Conservation (phyloP, 64 coral and sea anemone species). For the Dendronephthya gigantea region DNA sequence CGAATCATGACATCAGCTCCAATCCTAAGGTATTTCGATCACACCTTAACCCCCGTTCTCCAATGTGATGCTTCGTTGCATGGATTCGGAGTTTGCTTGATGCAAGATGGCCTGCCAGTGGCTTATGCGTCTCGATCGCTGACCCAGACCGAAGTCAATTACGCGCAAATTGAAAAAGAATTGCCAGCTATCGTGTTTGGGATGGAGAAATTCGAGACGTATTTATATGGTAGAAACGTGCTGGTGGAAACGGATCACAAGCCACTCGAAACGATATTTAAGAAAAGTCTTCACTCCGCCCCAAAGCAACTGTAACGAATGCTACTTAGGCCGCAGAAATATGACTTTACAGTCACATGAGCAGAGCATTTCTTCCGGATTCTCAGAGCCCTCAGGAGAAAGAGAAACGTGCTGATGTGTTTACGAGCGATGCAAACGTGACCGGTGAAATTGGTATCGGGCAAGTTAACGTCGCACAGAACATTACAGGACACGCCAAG, state of each 20-base stretch:
- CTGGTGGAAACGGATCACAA: conserved; percentile 45
- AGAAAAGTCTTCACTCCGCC: conserved; percentile 29
- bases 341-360: too few species aligned
- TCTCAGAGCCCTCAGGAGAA: too few species aligned
- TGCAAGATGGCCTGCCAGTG: background rate
- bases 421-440: too few species aligned
- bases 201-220: conserved; percentile 22
- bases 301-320: background rate
- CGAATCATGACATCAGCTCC: background rate
- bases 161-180: conserved; percentile 32
- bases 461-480: too few species aligned
- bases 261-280: conserved; percentile 38
- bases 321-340: too few species aligned
- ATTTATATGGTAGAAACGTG: conserved; percentile 27
- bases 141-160: background rate
- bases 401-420: too few species aligned
- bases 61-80: conserved; percentile 26
- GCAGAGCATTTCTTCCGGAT: too few species aligned
- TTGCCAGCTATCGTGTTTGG: conserved; percentile 12
- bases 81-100: conserved; percentile 5
- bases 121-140: conserved; percentile 23
- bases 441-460: too few species aligned
- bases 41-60: background rate
- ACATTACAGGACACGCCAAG: too few species aligned
- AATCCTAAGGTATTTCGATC: background rate